A percentile compares a stretch with the other conserved stretches of the same genome.
These are phyloP conservation scores for Pharmacophagus antenor DNA, from an alignment of 2,888 invertebrate genomes.

Conservation along the genomic window DNA sequence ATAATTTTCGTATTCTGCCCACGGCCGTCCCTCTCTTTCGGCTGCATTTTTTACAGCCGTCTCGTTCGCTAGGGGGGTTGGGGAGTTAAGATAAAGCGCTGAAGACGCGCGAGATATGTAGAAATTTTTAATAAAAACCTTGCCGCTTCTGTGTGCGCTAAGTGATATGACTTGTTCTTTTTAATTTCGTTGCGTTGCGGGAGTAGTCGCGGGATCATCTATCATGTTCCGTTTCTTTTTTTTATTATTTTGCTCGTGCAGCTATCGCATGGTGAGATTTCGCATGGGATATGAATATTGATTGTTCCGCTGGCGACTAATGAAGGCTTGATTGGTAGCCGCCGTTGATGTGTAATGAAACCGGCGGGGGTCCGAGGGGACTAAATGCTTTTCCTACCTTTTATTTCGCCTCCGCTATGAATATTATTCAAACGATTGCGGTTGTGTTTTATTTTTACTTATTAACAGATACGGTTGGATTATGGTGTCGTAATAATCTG, in stretches of 20 bases:
- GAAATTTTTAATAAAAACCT: conserved; percentile 78
- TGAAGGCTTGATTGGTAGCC: conserved; percentile 76
- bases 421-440: conserved; percentile 39
- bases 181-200: conserved; percentile 77
- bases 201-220: conserved; percentile 68
- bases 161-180: conserved; percentile 81
- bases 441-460: conserved; percentile 43
- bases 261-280: conserved; percentile 57
- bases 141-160: conserved; percentile 76
- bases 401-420: conserved; percentile 37
- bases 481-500: conserved; percentile 16
- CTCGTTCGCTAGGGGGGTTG: conserved; percentile 53
- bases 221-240: conserved; percentile 49
- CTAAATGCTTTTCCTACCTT: conserved; percentile 54
- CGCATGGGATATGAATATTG: conserved; percentile 81
- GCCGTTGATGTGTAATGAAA: conserved; percentile 69
- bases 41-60: conserved; percentile 64
- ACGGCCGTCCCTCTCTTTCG: conserved; percentile 67
- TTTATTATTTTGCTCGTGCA: conserved; percentile 38
- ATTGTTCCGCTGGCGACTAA: conserved; percentile 69
- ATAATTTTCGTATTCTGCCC: conserved; percentile 74
- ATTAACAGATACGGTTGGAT: conserved; percentile 40
- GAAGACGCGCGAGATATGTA: conserved; percentile 79
- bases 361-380: conserved; percentile 43
- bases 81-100: conserved; percentile 68